Evolutionary conservation across 2,113 vertebrate species (phyloP).

Genomic region (Tursiops truncatus): DNA sequence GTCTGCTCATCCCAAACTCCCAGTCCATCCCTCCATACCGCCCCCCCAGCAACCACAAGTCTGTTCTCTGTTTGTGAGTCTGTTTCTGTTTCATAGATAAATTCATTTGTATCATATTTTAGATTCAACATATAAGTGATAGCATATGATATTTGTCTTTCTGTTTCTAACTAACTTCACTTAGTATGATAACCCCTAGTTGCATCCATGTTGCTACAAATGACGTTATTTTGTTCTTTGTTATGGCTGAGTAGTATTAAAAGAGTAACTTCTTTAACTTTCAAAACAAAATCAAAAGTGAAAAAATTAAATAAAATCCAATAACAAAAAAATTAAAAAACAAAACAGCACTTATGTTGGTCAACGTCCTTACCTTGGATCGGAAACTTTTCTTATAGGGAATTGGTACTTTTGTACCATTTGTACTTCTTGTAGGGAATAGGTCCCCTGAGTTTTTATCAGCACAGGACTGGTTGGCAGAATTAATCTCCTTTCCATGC

Average conservation of each 20-base stretch:
- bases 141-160: not conserved
- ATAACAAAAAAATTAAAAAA: not conserved
- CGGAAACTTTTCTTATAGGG: not conserved
- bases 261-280: slow-evolving; percentile 11
- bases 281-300: not conserved
- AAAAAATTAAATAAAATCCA: not conserved
- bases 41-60: not conserved
- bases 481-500: not conserved
- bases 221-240: not conserved
- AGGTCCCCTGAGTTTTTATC: not conserved
- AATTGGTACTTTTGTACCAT: not conserved
- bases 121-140: not conserved
- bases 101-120: not conserved
- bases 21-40: not conserved
- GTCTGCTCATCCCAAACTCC: not conserved
- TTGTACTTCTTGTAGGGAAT: not conserved
- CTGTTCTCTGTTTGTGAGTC: not conserved
- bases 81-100: not conserved
- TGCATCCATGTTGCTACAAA: not conserved
- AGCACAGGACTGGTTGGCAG: not conserved
- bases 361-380: not conserved
- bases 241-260: not conserved
- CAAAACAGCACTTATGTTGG: not conserved
- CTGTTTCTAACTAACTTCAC: not conserved
- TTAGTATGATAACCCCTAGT: not conserved